Evolutionary conservation across 2,888 invertebrate genomes (phyloP), one percentile per base, ranked within the genome.

Genomic region (Lottia gigantea): DNA sequence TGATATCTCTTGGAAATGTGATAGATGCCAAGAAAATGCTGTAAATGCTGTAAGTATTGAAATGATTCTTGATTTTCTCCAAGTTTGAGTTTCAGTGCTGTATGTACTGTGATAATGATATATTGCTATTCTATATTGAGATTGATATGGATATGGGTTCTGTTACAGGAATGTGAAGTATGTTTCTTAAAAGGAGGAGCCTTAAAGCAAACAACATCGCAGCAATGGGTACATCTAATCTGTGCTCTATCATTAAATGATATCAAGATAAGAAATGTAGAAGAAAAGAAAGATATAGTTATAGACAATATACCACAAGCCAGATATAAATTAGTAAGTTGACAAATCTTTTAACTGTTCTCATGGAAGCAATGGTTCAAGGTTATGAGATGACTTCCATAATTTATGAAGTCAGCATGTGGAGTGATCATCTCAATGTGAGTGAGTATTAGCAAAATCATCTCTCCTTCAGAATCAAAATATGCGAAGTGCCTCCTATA

Each of bases 181-280:
- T 92, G 92, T 83, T 89, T 89, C 40, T 85, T 92, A 82, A 86
- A 91, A 66, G 88, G 89, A 16, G 90, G 90, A 16, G 89, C 90
- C 3, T 75, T 90, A 71, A 89, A 90, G 76, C 86, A 83, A 3
- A 89, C 89, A 7, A 81, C 80, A 16, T 83, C 85, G 73, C 86
- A 87, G 2, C 71, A 77, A 64, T 90, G 89, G 90, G 88, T 86
- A 49, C 90, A 90, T 73, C 71, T 90, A 19, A 79, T 87, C 14
- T 90, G 90, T 83, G 88, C 89, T 14, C 79, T 90, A 16, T 75
- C 87, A 11, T 82, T 89, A 45, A 79, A 84, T 15, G 88, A 88
- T 64, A 87, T 87, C 16, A 81, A 78, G 62, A 90, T 90, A 81
- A 84, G 82, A 46, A 81, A 89, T 69, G 76, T 83, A 1, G 71